Conservation (phyloP, 2,113 vertebrate genomes). For the Aegithalos caudatus region DNA sequence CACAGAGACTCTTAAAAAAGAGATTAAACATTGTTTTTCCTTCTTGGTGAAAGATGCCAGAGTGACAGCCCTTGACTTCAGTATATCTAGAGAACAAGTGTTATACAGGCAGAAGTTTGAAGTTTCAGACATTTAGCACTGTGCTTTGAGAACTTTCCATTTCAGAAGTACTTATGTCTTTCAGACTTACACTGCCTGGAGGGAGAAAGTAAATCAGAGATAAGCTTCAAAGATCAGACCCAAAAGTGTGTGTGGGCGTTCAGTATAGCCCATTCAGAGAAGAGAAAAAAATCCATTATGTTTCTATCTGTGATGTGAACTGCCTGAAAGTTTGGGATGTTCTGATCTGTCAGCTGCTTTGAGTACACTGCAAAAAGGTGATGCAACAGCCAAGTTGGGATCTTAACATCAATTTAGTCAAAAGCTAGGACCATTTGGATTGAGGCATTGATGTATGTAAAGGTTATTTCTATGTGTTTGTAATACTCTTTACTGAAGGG, state of each 20-base stretch:
- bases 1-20: neutral
- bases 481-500: slow-evolving; percentile 1
- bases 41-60: slow-evolving; percentile 1
- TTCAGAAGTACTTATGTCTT: slow-evolving; percentile 64
- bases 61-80: slow-evolving; percentile 47
- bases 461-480: slow-evolving; percentile 39
- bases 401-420: slow-evolving; percentile 54
- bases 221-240: slow-evolving; percentile 68
- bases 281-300: slow-evolving; percentile 58
- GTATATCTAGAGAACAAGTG: slow-evolving; percentile 38
- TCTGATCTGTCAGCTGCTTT: slow-evolving; percentile 58
- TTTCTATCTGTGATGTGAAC: slow-evolving; percentile 62
- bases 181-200: slow-evolving; percentile 62
- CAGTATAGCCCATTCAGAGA: slow-evolving; percentile 59
- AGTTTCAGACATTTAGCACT: slow-evolving; percentile 49
- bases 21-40: slow-evolving; percentile 30
- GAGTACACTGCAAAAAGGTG: slow-evolving; percentile 48
- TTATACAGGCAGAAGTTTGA: slow-evolving; percentile 45
- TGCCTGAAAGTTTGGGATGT: slow-evolving; percentile 61
- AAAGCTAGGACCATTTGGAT: slow-evolving; percentile 29
- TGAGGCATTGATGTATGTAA: slow-evolving; percentile 32
- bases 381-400: slow-evolving; percentile 31
- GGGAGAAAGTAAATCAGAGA: slow-evolving; percentile 65
- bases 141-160: slow-evolving; percentile 61
- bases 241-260: slow-evolving; percentile 60